Conservation (phyloP, 2,797 vertebrate genomes). For the Xyrichtys novacula region DNA sequence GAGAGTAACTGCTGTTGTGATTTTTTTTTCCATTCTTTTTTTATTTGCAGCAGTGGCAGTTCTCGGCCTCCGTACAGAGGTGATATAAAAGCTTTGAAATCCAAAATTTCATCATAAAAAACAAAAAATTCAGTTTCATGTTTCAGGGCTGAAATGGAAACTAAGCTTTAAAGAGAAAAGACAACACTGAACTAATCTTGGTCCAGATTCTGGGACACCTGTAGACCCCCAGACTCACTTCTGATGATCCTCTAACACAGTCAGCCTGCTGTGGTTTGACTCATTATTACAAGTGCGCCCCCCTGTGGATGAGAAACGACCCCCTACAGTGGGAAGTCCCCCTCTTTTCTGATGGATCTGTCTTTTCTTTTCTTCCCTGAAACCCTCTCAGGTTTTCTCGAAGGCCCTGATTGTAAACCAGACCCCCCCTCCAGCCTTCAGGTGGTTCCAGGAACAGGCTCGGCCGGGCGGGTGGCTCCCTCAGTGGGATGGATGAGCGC, state of each 20-base stretch:
- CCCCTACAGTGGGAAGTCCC: not conserved
- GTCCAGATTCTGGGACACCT: no score
- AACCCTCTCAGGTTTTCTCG: not conserved
- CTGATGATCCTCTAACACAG: not conserved
- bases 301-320: not conserved
- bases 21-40: no score
- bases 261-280: no score
- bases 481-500: slow-evolving; percentile 53
- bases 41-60: no score
- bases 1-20: no score
- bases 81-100: no score
- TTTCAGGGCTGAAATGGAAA: no score
- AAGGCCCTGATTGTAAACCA: not conserved
- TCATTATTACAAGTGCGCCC: not conserved
- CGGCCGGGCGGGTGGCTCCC: not conserved
- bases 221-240: slow-evolving; percentile 15
- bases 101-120: no score
- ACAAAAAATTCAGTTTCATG: no score
- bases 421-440: slow-evolving; percentile 4
- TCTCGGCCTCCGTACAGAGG: no score
- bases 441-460: slow-evolving; percentile 28
- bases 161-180: no score
- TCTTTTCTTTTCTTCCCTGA: not conserved
- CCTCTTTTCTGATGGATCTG: not conserved
- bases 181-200: not conserved